A percentile compares a stretch with the other conserved stretches of the same genome.
These are phyloP conservation scores for Himalopsyche tibetana DNA, from an alignment of 2,888 invertebrate species.

Conservation along the genomic window DNA sequence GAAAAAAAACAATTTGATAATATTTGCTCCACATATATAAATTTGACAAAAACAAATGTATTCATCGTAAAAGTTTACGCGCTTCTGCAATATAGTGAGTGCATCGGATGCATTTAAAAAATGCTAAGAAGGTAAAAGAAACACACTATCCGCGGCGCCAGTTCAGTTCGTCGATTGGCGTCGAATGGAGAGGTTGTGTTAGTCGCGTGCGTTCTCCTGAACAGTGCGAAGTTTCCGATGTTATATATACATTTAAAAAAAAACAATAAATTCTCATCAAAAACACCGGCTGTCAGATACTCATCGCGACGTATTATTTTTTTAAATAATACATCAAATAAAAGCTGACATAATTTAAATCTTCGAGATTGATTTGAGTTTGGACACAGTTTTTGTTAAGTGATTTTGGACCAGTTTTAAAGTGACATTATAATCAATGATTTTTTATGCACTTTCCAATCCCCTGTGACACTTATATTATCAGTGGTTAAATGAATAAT, in stretches of 20 bases:
- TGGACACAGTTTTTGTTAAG: not conserved
- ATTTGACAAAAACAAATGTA: too few relatives aligned
- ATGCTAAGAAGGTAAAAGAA: conserved; percentile 2
- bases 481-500: conserved; percentile 5
- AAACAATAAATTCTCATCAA: not conserved
- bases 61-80: too few relatives aligned
- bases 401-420: conserved; percentile 6
- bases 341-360: too few relatives aligned
- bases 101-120: not conserved
- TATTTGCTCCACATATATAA: too few relatives aligned
- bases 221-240: conserved; percentile 29
- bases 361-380: too few relatives aligned
- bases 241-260: not conserved
- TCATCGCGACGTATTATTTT: too few relatives aligned
- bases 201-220: not conserved
- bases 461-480: conserved; percentile 2
- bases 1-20: too few relatives aligned
- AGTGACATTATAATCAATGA: conserved; percentile 20
- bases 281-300: conserved; percentile 22
- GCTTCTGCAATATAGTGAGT: too few relatives aligned
- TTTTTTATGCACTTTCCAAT: conserved; percentile 28
- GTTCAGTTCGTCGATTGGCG: conserved; percentile 21
- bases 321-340: too few relatives aligned
- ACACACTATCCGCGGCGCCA: not conserved
- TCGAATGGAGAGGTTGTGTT: not conserved